These are phyloP conservation scores for Beroe forskalii DNA, from an alignment of 37 sponge, comb jelly and placozoan species.

Conservation along the genomic window DNA sequence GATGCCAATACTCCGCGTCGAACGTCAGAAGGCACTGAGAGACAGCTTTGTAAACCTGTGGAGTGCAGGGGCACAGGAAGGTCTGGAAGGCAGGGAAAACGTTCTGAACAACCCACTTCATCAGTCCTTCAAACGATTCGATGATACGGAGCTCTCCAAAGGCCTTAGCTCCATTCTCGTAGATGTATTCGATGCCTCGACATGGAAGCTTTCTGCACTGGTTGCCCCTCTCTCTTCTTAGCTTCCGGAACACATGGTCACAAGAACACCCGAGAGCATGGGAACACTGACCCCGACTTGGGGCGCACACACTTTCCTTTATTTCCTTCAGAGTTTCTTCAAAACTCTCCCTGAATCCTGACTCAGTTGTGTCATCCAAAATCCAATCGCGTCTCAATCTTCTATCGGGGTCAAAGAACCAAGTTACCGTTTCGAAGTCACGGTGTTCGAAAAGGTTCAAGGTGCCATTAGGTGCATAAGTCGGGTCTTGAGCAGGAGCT, in stretches of 20 bases:
- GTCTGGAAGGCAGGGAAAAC: neutral
- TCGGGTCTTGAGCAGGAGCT: too few relatives aligned
- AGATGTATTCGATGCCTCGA: neutral
- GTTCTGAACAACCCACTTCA: neutral
- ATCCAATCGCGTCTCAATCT: too few relatives aligned
- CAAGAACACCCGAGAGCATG: neutral
- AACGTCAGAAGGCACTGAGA: neutral
- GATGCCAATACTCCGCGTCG: too few relatives aligned
- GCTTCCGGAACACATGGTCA: neutral
- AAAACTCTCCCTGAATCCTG: neutral
- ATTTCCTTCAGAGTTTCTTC: neutral
- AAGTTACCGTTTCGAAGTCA: too few relatives aligned
- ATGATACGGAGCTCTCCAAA: neutral
- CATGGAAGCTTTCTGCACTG: neutral
- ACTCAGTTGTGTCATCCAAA: neutral
- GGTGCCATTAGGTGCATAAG: too few relatives aligned
- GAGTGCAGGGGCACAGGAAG: neutral
- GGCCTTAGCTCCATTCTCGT: neutral
- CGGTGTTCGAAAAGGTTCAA: too few relatives aligned
- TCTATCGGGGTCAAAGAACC: too few relatives aligned
- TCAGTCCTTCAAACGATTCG: neutral
- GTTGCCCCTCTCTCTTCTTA: neutral
- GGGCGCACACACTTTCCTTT: neutral
- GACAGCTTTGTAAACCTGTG: neutral
- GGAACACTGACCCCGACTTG: neutral